phyloP scores from a whole-genome alignment of 2,888 invertebrate genomes.

The Salpingus planirostris region DNA sequence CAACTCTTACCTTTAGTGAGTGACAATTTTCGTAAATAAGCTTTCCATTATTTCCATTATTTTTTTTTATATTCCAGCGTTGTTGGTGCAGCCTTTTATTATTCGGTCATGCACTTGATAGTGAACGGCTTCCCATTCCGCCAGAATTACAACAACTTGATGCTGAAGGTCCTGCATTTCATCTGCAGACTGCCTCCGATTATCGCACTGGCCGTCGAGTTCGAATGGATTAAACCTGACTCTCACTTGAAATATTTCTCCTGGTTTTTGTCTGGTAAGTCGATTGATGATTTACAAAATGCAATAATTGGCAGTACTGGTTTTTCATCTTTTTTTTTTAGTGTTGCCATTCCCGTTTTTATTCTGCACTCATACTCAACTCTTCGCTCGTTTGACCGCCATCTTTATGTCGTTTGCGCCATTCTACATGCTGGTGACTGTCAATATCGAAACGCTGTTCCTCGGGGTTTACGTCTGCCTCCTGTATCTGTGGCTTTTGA shows the following conservation, averaged over 20 bases:
- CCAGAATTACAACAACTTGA: too few species aligned
- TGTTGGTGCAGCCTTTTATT: too few species aligned
- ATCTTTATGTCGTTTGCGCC: conserved; percentile 27
- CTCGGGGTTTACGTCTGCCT: conserved; percentile 22
- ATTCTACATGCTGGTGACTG: conserved; percentile 28
- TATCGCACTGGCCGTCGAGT: not conserved
- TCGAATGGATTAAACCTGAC: not conserved
- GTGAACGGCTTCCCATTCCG: too few species aligned
- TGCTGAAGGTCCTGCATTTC: too few species aligned
- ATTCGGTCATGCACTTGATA: too few species aligned
- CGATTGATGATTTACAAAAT: not conserved
- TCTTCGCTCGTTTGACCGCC: conserved; percentile 21
- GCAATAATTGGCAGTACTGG: not conserved
- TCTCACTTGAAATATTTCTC: conserved; percentile 23
- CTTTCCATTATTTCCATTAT: too few species aligned
- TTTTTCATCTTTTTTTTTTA: too few species aligned
- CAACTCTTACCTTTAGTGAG: too few species aligned
- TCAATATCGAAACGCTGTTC: conserved; percentile 27
- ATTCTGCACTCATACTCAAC: conserved; percentile 20
- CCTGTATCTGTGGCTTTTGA: conserved; percentile 24
- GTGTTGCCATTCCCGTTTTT: conserved; percentile 23
- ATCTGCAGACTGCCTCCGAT: too few species aligned
- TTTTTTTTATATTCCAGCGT: too few species aligned
- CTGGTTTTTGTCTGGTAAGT: conserved; percentile 20
- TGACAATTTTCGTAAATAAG: too few species aligned